Conservation (phyloP, 2,113 vertebrate genomes). For the Seriola dumerili region DNA sequence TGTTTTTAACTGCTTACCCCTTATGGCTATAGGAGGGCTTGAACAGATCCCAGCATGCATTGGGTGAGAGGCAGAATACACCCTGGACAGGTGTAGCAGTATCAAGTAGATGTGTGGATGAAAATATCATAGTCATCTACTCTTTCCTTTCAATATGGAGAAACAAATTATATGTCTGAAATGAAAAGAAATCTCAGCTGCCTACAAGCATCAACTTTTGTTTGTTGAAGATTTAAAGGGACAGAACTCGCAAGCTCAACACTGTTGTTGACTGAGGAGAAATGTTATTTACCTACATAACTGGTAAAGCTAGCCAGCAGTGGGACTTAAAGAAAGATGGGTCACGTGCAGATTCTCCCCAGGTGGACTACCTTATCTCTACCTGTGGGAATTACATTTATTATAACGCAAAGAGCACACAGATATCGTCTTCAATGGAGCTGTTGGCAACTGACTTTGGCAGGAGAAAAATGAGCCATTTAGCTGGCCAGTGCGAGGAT, state of each 20-base stretch:
- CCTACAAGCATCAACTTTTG: background rate
- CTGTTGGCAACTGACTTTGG: constrained; percentile 3
- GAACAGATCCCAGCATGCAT: background rate
- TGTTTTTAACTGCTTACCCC: background rate
- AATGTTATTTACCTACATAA: constrained; percentile 13
- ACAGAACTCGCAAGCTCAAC: background rate
- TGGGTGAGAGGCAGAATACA: background rate
- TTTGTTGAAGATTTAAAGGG: background rate
- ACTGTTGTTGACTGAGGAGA: background rate
- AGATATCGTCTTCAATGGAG: constrained; percentile 19
- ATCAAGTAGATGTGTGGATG: background rate
- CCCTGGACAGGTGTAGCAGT: background rate
- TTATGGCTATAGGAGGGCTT: background rate
- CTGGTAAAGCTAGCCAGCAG: background rate
- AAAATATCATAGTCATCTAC: background rate
- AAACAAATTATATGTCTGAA: background rate
- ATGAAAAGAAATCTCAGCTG: background rate
- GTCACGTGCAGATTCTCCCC: background rate
- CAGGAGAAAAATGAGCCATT: constrained; percentile 33
- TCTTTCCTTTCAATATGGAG: background rate
- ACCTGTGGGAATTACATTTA: background rate
- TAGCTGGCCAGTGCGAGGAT: constrained; percentile 6
- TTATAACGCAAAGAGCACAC: constrained; percentile 2
- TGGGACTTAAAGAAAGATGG: background rate
- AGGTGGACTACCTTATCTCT: background rate